phyloP scores from a whole-genome alignment of 2,113 vertebrate genomes.

The Sceloporus tristichus region DNA sequence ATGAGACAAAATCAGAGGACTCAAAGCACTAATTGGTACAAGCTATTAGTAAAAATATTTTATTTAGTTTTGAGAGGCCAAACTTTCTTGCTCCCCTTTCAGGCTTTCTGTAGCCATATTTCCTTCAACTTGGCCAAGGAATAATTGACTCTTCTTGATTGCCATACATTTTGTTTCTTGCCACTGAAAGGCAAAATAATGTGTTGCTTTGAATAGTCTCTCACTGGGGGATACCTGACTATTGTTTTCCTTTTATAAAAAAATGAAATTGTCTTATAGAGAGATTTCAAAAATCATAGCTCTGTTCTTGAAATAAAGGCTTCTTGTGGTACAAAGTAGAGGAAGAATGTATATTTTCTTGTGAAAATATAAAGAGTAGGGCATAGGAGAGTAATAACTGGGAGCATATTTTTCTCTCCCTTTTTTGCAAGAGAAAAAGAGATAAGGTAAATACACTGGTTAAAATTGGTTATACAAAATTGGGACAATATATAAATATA shows the following conservation, averaged over 20 bases:
- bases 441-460: no score
- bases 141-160: neutral
- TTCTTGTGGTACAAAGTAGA: neutral
- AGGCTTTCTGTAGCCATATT: neutral
- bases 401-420: no score
- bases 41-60: neutral
- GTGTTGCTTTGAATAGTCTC: neutral
- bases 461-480: no score
- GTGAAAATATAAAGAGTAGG: no score
- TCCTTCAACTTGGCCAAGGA: neutral
- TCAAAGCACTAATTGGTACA: neutral
- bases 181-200: neutral
- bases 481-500: no score
- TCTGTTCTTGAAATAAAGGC: constrained; percentile 5
- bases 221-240: neutral
- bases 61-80: neutral
- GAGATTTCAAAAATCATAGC: neutral
- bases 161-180: neutral
- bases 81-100: neutral
- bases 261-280: neutral
- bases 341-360: neutral
- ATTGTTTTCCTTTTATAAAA: neutral
- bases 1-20: neutral
- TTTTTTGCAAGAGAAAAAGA: no score
- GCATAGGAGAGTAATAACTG: no score